Base-by-base conservation (phyloP, 2,797 vertebrate species). In the Chlorospingus flavigularis region DNA sequence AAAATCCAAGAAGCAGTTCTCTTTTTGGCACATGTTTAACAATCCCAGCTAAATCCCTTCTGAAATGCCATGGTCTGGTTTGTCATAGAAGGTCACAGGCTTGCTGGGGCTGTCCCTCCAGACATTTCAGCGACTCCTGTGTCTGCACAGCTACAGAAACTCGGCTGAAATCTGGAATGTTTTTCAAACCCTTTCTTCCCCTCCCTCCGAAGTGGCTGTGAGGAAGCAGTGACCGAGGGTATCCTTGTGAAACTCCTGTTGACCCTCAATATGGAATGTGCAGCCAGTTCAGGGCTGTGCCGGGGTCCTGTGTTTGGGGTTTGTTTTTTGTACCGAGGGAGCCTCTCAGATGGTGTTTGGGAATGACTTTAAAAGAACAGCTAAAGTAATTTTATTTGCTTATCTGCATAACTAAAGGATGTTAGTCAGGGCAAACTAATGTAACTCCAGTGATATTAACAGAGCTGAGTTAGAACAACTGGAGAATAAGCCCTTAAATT, bases 31-130 rank as follows among this genome's bases (percentile, higher is more conserved):
- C 6, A 13, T 42, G 31, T 77, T 96, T 93, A 95, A 42, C 77
- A 92, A 67, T 86, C 71, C 60, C 8, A 10, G 80, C 61, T 72
- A 84, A 92, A 94, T 94, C 82, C 55, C 82, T 79, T 86, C 90
- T 93, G 82, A 93, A 96, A 93, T 84, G 53, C 63, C 33, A 7
- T 3, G n/a, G 78, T 94, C 68, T 24, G 17, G 74, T 86, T 88
- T 95, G 71, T 97, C 88, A 62, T 2, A 53, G 72, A 90, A 94
- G 90, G 96, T 94, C 92, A 94, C 37, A 55, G 63, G 17, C 82
- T 91, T 63, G 65, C 71, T 88, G 42, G 58, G 74, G 35, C 88
- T 95, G 85, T 94, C 90, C 76, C 87, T 95, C 28, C 0, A 3
- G 90, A 88, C 57, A 63, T 90, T 73, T 58, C 73, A 66, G 83